A percentile compares a stretch with the other conserved stretches of the same genome.
phyloP scores from a whole-genome alignment of 2,113 vertebrate genomes.

The Sterrhoptilus dennistouni region DNA sequence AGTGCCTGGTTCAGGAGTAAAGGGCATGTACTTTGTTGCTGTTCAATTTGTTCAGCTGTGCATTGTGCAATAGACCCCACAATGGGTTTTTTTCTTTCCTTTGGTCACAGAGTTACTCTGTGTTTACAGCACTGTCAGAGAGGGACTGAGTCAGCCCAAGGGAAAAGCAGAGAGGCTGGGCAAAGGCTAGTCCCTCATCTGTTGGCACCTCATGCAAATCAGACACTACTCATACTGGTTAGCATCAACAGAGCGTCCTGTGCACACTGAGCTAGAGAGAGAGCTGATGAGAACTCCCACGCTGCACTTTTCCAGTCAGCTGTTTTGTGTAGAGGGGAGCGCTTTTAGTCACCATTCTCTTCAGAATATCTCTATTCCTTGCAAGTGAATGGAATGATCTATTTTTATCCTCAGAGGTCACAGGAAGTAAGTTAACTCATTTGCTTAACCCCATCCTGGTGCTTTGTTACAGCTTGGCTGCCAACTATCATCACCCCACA shows the following conservation, averaged over 20 bases:
- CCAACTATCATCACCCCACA: not conserved
- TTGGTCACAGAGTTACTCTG: not conserved
- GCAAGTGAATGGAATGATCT: not conserved
- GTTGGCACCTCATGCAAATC: not conserved
- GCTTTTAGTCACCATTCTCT: slow-evolving; percentile 1
- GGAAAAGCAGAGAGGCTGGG: not conserved
- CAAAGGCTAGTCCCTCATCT: not conserved
- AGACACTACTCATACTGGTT: not conserved
- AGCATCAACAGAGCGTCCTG: not conserved
- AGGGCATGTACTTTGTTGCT: not conserved
- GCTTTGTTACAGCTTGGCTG: not conserved
- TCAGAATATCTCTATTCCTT: not conserved
- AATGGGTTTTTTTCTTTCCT: not conserved
- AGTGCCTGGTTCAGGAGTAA: not conserved
- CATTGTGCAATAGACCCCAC: not conserved
- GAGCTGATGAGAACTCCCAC: not conserved
- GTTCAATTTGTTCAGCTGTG: not conserved
- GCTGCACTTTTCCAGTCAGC: not conserved
- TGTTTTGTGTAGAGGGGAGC: not conserved
- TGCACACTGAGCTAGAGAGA: not conserved
- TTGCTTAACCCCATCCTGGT: not conserved
- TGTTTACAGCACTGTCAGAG: not conserved
- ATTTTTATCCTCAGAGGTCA: not conserved
- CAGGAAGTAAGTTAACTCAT: not conserved
- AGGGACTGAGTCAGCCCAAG: not conserved